Percentiles rank a stretch among this genome's conserved stretches.
Evolutionary conservation across 1,140 invertebrate species (phyloP).

Genomic region (Leguminivora glycinivorella): DNA sequence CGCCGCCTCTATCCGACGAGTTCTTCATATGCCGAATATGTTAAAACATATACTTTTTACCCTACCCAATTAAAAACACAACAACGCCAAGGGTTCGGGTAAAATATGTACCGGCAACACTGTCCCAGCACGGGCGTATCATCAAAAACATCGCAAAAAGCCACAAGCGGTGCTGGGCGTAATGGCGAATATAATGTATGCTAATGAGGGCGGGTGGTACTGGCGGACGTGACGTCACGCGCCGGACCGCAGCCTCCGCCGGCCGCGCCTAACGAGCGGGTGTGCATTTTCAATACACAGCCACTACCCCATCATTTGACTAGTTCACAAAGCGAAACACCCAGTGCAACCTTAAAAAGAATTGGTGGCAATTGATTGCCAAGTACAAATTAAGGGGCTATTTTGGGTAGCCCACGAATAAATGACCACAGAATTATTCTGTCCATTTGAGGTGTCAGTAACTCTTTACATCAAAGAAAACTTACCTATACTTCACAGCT

Average conservation of each 20-base stretch:
- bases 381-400: background rate
- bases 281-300: conserved; percentile 73
- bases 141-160: conserved; percentile 65
- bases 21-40: background rate
- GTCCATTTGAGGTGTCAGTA: no score
- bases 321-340: conserved; percentile 33
- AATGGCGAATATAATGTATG: conserved; percentile 77
- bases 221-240: conserved; percentile 74
- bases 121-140: conserved; percentile 45
- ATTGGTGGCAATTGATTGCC: conserved; percentile 15
- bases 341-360: conserved; percentile 20
- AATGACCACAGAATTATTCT: no score
- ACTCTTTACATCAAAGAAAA: no score
- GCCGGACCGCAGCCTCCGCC: conserved; percentile 68
- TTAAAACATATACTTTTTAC: conserved; percentile 13
- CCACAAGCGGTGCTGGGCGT: conserved; percentile 63
- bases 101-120: conserved; percentile 37
- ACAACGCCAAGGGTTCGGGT: conserved; percentile 29
- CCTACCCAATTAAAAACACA: conserved; percentile 35
- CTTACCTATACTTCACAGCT: no score
- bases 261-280: conserved; percentile 69
- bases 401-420: background rate
- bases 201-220: conserved; percentile 70
- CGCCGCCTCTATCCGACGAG: conserved; percentile 8
- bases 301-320: conserved; percentile 40